Percentiles rank a stretch among this genome's conserved stretches.
These are phyloP conservation scores for Pleuronectes platessa DNA, from an alignment of 2,113 vertebrate genomes.

Conservation along the genomic window DNA sequence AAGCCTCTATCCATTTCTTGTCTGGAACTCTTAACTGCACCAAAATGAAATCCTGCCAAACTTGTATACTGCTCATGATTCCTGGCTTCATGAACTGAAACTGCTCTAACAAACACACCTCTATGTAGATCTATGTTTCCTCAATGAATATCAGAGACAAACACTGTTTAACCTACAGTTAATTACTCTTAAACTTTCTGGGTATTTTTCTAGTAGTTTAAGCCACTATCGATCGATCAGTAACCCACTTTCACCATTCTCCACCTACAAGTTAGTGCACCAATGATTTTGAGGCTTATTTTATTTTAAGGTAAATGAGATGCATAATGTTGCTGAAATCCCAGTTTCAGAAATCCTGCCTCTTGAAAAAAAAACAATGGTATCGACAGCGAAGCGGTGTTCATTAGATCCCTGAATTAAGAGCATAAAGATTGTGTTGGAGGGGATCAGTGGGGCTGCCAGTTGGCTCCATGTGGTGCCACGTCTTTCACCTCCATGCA, in stretches of 20 bases:
- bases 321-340: background rate
- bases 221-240: background rate
- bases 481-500: conserved; percentile 11
- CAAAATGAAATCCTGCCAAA: no score
- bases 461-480: background rate
- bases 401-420: conserved; percentile 2
- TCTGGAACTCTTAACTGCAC: no score
- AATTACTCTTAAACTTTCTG: background rate
- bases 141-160: background rate
- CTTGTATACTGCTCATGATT: no score
- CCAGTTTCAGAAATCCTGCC: background rate
- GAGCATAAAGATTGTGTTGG: background rate
- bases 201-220: background rate
- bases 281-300: background rate
- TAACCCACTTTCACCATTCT: background rate
- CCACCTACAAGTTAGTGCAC: background rate
- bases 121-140: background rate
- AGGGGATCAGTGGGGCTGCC: no score
- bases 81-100: no score
- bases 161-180: background rate
- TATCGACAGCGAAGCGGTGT: background rate
- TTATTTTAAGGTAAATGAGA: background rate
- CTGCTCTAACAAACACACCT: no score
- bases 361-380: background rate
- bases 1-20: no score